Percentiles rank a stretch among this genome's conserved stretches.
Conservation (phyloP, 1,140 invertebrate species). For the Brevipalpus yothersi region DNA sequence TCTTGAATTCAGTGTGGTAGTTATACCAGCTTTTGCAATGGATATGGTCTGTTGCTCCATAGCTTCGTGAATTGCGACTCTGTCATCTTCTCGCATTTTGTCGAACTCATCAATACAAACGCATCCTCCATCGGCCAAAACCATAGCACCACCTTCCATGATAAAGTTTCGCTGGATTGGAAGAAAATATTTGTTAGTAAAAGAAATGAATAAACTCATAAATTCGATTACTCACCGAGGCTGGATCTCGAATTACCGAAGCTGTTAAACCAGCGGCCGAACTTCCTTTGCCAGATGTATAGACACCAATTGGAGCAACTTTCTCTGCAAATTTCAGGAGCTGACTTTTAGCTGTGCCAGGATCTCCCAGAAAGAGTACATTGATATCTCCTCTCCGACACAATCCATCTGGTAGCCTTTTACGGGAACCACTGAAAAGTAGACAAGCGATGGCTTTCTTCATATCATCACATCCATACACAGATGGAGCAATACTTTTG, state of each 20-base stretch:
- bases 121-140: conserved; percentile 92
- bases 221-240: conserved; percentile 33
- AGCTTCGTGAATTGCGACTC: conserved; percentile 97
- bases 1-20: conserved; percentile 88
- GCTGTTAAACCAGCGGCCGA: conserved; percentile 96
- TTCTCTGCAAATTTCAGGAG: conserved; percentile 91
- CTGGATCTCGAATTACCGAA: conserved; percentile 80
- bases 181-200: conserved; percentile 13
- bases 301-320: conserved; percentile 83
- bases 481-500: conserved; percentile 84
- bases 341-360: conserved; percentile 96
- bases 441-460: conserved; percentile 92
- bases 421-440: conserved; percentile 60
- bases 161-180: conserved; percentile 66
- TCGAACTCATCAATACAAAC: conserved; percentile 99
- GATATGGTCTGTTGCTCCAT: conserved; percentile 99
- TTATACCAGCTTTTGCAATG: conserved; percentile 97
- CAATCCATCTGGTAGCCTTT: conserved; percentile 68
- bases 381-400: conserved; percentile 91
- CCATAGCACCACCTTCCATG: conserved; percentile 99
- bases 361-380: conserved; percentile 81
- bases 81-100: conserved; percentile 97
- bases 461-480: conserved; percentile 79
- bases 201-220: neutral
- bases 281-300: conserved; percentile 96